Evolutionary conservation across 1,140 invertebrate genomes (phyloP), one percentile per base, ranked within the genome.

Genomic region (Delia radicum): DNA sequence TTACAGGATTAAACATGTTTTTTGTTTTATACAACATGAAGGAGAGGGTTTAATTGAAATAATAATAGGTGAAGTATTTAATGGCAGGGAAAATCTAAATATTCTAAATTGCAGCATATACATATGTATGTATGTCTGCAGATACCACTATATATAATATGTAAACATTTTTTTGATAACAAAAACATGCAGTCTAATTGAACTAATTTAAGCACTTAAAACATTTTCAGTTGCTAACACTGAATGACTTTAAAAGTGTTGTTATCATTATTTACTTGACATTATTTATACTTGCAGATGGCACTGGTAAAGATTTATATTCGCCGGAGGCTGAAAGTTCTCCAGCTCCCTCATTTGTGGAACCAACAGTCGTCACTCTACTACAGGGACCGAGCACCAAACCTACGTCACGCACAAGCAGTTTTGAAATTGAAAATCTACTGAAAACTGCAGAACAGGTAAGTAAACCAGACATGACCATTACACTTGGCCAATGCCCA

Each of bases 391-490:
- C 79, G 75, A 27, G 83, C 76, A 84, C 87, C 76, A 91, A 92
- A 87, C 89, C 90, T 77, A 92, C 92, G 74, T 95, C 94, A 26
- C 89, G 94, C 77, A 94, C 94, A 61, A 95, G 94, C 87, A 95
- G 94, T 29, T 95, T 95, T 80, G 95, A 96, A 88, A 96, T 96
- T 80, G 95, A 96, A 87, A 96, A 95, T 88, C 90, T 96, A 76
- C 88, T 96, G 73, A 96, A 95, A 89, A 89, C 88, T 78, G 91
- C 91, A 10, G 91, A 92, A 79, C 91, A 86, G 81, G 85, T 86
- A 86, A 85, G 83, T 81, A 48, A 8, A 37, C 29, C 29, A 71
- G 18, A 71, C 42, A 6, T 48, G 48, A 55, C 37, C 21, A 31
- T 28, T 12, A 27, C 71, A 27, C 42, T 73, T 48, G 71, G 46